A percentile compares a stretch with the other conserved stretches of the same genome.
Evolutionary conservation across 2,797 vertebrate species (phyloP).

Genomic region (Limnodromus scolopaceus): DNA sequence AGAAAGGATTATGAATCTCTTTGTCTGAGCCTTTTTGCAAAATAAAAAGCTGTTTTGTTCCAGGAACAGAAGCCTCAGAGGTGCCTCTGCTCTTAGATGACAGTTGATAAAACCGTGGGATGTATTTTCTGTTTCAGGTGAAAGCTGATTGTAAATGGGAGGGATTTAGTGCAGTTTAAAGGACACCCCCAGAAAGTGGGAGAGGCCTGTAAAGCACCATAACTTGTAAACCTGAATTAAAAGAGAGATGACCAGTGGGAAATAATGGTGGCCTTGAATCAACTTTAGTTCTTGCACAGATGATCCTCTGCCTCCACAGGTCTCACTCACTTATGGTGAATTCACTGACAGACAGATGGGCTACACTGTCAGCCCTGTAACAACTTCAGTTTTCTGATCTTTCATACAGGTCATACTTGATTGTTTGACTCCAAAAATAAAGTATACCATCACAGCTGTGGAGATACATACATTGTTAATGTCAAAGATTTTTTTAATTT

Average conservation of each 20-base stretch:
- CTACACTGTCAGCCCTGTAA: background rate
- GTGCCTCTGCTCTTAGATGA: background rate
- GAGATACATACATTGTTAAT: background rate
- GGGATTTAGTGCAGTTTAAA: background rate
- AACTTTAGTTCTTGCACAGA: slow-evolving; percentile 3
- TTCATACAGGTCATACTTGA: background rate
- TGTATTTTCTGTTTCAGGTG: slow-evolving; percentile 10
- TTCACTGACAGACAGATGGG: background rate
- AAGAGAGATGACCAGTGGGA: background rate
- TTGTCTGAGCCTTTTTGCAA: background rate
- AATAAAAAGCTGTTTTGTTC: background rate
- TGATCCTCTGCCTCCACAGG: background rate
- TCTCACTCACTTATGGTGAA: background rate
- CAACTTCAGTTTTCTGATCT: background rate
- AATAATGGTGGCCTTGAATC: background rate
- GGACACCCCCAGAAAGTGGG: background rate
- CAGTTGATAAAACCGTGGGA: background rate
- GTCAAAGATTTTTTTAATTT: background rate
- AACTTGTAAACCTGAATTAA: background rate
- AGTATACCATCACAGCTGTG: background rate
- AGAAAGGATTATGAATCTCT: background rate
- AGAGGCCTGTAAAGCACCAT: background rate
- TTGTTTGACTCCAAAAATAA: background rate
- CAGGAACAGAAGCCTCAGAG: background rate
- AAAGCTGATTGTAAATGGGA: background rate